phyloP scores from a whole-genome alignment of 2,888 invertebrate species.

The Zygothrica quintamaculata region DNA sequence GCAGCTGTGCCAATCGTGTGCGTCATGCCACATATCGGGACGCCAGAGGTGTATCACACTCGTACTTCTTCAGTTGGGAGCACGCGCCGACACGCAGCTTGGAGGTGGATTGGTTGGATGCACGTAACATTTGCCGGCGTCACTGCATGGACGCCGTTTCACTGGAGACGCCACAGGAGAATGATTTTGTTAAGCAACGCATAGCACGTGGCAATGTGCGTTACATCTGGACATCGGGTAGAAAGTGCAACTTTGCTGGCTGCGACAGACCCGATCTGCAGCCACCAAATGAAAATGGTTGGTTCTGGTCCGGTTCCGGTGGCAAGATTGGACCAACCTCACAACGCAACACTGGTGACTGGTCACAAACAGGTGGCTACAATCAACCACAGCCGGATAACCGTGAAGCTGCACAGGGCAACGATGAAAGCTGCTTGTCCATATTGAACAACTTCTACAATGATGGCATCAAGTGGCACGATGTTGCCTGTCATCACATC shows the following conservation, averaged over 20 bases:
- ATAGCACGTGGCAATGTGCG: conserved; percentile 91
- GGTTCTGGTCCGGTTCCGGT: conserved; percentile 98
- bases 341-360: conserved; percentile 94
- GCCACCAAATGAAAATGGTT: conserved; percentile 93
- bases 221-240: conserved; percentile 96
- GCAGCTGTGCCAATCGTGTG: conserved; percentile 94
- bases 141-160: conserved; percentile 98
- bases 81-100: conserved; percentile 92
- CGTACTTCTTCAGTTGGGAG: conserved; percentile 97
- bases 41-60: conserved; percentile 93
- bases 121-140: conserved; percentile 95
- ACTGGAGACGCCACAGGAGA: conserved; percentile 94
- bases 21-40: conserved; percentile 95
- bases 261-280: conserved; percentile 93
- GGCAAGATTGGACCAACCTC: conserved; percentile 95
- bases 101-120: conserved; percentile 96
- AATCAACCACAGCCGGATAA: conserved; percentile 95
- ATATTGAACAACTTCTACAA: conserved; percentile 96
- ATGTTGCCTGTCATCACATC: conserved; percentile 93
- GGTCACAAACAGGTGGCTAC: conserved; percentile 95
- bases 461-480: conserved; percentile 94
- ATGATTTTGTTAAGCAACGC: conserved; percentile 95
- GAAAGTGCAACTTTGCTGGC: conserved; percentile 96
- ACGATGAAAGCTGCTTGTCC: conserved; percentile 95
- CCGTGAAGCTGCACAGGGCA: conserved; percentile 95